Conservation (phyloP, 2,888 invertebrate species). For the Diaphora mendica region DNA sequence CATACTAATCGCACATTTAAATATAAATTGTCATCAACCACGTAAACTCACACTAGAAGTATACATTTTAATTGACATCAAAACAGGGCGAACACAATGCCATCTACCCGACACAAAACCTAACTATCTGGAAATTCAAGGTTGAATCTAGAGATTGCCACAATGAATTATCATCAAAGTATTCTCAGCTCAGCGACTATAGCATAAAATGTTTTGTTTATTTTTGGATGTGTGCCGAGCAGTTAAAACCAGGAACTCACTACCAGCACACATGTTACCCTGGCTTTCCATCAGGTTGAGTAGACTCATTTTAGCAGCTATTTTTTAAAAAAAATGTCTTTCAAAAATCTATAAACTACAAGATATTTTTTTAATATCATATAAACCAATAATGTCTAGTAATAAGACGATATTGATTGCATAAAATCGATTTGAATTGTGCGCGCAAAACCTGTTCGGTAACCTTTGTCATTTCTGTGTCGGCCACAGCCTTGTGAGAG, state of each 20-base stretch:
- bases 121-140: slow-evolving; percentile 21
- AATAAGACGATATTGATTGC: slow-evolving; percentile 71
- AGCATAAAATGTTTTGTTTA: slow-evolving; percentile 1
- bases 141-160: slow-evolving; percentile 10
- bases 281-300: too few species aligned
- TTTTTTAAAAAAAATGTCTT: not conserved
- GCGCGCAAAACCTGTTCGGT: slow-evolving; percentile 64
- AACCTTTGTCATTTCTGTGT: slow-evolving; percentile 73
- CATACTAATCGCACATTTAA: not conserved
- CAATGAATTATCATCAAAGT: slow-evolving; percentile 28
- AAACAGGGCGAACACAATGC: not conserved
- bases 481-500: slow-evolving; percentile 45
- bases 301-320: too few species aligned
- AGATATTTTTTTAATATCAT: slow-evolving; percentile 57
- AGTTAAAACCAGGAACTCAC: too few species aligned
- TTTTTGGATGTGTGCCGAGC: too few species aligned
- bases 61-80: not conserved
- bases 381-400: slow-evolving; percentile 62
- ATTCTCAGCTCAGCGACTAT: slow-evolving; percentile 16
- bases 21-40: not conserved
- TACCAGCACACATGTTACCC: too few species aligned
- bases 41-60: not conserved
- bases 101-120: not conserved
- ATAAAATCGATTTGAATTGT: slow-evolving; percentile 72
- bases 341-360: slow-evolving; percentile 10